phyloP scores from a whole-genome alignment of 1,140 invertebrate species.

The Stratiolaelaps scimitus region DNA sequence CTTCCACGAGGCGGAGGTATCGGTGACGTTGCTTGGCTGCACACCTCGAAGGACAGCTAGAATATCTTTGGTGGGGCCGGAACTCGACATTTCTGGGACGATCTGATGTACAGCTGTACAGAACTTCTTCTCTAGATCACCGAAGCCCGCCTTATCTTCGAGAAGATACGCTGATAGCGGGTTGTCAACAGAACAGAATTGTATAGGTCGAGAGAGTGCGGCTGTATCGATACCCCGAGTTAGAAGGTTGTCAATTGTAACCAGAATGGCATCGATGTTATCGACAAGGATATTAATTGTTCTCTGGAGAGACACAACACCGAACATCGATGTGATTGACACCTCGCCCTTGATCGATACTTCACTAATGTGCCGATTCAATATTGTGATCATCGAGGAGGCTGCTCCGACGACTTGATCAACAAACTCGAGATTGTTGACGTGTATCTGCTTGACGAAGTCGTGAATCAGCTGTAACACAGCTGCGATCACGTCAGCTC shows the following conservation, averaged over 20 bases:
- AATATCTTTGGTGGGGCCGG: conserved; percentile 16
- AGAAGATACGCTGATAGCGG: conserved; percentile 2
- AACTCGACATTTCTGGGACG: background rate
- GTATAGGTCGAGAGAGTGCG: background rate
- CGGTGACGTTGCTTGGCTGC: conserved; percentile 1
- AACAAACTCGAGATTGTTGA: background rate
- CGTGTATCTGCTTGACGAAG: background rate
- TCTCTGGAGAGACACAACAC: conserved; percentile 1
- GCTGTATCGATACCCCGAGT: background rate
- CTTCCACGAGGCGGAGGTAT: conserved; percentile 3
- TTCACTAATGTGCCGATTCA: background rate
- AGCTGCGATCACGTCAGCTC: background rate
- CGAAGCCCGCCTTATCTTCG: background rate
- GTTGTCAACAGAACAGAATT: background rate
- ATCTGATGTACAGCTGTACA: background rate
- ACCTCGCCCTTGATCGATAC: conserved; percentile 11
- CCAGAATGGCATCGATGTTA: background rate
- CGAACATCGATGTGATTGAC: background rate
- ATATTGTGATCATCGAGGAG: background rate
- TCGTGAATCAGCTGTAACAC: background rate
- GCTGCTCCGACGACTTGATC: background rate
- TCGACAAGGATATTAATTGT: background rate
- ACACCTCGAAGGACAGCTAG: background rate
- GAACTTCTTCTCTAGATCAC: background rate
- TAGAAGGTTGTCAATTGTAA: background rate